phyloP scores from a whole-genome alignment of 2,797 vertebrate genomes.

The Myiothlypis chrysogaster region DNA sequence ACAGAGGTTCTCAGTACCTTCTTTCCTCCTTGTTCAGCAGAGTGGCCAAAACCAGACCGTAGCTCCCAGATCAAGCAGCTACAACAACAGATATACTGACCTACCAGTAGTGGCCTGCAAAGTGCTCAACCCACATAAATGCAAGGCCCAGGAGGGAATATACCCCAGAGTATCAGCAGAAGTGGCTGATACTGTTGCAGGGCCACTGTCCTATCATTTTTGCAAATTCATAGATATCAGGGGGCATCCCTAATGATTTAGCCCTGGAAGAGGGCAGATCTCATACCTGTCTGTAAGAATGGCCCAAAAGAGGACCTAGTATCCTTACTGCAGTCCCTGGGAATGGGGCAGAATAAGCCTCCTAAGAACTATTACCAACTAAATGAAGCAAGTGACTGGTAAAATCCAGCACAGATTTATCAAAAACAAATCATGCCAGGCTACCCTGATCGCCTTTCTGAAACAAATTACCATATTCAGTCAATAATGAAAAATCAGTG shows the following conservation, averaged over 20 bases:
- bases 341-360: not conserved
- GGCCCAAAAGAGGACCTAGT: not conserved
- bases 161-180: not conserved
- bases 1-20: not conserved
- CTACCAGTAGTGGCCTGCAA: not conserved
- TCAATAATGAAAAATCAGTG: not conserved
- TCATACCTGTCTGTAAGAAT: not conserved
- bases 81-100: fast-evolving
- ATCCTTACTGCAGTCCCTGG: not conserved
- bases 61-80: not conserved
- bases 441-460: not conserved
- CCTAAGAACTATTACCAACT: not conserved
- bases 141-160: not conserved
- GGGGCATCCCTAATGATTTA: not conserved
- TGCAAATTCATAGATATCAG: not conserved
- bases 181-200: not conserved
- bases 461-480: not conserved
- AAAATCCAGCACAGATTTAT: not conserved
- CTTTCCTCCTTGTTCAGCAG: not conserved
- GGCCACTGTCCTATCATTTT: not conserved
- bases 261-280: not conserved
- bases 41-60: fast-evolving
- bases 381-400: not conserved
- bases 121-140: not conserved
- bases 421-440: not conserved